These are phyloP conservation scores for Fukomys damarensis DNA, from an alignment of 2,113 vertebrate genomes.

Conservation along the genomic window DNA sequence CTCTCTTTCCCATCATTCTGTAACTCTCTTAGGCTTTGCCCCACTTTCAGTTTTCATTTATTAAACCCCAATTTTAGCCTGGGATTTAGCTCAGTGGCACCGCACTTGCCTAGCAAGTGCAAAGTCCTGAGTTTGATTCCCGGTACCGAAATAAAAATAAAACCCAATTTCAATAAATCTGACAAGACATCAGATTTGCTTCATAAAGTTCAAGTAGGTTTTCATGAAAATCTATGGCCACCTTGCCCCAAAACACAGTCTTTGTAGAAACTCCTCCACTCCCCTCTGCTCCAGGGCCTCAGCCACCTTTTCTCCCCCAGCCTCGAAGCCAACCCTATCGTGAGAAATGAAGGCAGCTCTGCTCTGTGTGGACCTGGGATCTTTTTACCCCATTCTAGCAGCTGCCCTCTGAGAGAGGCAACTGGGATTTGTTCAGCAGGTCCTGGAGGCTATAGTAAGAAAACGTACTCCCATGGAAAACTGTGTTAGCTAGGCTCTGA, in stretches of 20 bases:
- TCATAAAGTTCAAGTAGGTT: conserved; percentile 39
- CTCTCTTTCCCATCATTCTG: background rate
- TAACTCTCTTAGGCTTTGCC: conserved; percentile 1
- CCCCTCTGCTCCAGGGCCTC: rapidly evolving
- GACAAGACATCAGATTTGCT: background rate
- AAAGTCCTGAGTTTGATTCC: no score
- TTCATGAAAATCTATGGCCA: background rate
- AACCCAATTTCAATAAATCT: conserved; percentile 1
- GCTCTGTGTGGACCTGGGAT: background rate
- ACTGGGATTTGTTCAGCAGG: background rate
- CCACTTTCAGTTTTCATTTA: conserved; percentile 1
- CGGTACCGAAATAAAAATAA: no score
- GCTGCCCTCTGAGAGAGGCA: background rate
- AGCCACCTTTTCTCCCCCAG: background rate
- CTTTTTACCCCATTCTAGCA: background rate
- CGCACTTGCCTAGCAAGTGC: no score
- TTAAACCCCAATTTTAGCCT: no score
- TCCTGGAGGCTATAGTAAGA: background rate
- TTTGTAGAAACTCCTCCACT: background rate
- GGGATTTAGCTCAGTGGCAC: no score
- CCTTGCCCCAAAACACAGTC: background rate
- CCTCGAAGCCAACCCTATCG: background rate
- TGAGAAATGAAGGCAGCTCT: background rate
- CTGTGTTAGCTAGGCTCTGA: background rate
- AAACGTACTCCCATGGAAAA: background rate